These are phyloP conservation scores for Lapara coniferarum DNA, from an alignment of 2,888 invertebrate genomes.

Conservation along the genomic window DNA sequence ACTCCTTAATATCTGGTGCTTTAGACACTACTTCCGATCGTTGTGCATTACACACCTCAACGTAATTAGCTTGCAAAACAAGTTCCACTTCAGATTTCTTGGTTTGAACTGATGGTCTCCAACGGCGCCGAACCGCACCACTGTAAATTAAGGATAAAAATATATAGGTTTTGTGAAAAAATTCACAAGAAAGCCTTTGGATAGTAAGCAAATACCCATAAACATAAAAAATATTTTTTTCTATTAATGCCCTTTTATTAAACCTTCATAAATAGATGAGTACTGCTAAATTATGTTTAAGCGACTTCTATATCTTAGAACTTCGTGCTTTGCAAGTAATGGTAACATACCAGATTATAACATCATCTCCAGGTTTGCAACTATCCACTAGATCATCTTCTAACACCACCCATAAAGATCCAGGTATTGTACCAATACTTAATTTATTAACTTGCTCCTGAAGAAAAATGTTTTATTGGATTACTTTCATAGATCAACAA, in stretches of 20 bases:
- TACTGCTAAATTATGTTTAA: too few species aligned
- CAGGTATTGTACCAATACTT: conserved; percentile 88
- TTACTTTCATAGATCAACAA: too few species aligned
- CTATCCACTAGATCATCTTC: conserved; percentile 94
- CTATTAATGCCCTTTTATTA: too few species aligned
- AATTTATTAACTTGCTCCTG: conserved; percentile 90
- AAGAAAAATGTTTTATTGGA: conserved; percentile 42
- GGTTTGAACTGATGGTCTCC: conserved; percentile 85
- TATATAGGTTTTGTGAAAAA: background rate
- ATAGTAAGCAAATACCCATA: too few species aligned
- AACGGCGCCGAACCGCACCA: conserved; percentile 89
- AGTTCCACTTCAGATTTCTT: conserved; percentile 87
- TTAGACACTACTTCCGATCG: conserved; percentile 75
- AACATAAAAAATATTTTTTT: too few species aligned
- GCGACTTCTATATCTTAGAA: too few species aligned
- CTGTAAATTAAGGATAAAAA: conserved; percentile 67
- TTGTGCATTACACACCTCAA: conserved; percentile 85
- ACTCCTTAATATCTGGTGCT: conserved; percentile 86
- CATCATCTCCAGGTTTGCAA: conserved; percentile 95
- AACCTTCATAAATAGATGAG: too few species aligned
- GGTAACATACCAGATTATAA: conserved; percentile 88
- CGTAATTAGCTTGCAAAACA: conserved; percentile 87
- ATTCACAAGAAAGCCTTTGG: too few species aligned
- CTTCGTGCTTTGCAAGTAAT: background rate
- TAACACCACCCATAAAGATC: conserved; percentile 89